Evolutionary conservation across 1,140 invertebrate genomes (phyloP).

Genomic region (Drosophila sucinea): DNA sequence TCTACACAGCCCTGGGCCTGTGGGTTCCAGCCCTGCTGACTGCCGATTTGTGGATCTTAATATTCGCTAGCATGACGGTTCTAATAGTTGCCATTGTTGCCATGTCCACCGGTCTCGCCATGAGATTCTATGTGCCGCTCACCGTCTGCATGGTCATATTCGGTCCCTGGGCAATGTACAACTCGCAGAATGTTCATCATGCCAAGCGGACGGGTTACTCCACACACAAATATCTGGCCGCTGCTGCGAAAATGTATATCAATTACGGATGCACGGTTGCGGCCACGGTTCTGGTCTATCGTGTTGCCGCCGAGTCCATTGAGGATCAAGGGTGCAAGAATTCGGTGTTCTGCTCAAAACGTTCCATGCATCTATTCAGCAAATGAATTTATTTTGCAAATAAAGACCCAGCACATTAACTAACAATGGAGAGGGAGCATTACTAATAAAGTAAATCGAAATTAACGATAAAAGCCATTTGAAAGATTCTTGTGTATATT

Average conservation of each 20-base stretch:
- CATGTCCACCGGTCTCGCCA: conserved; percentile 12
- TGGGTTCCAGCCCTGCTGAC: conserved; percentile 41
- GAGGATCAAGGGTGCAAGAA: conserved; percentile 30
- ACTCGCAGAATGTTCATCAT: conserved; percentile 36
- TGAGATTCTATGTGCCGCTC: conserved; percentile 54
- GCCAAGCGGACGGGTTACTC: neutral
- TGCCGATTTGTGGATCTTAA: conserved; percentile 52
- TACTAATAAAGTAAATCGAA: no score
- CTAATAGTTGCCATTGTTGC: conserved; percentile 23
- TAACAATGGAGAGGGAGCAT: neutral
- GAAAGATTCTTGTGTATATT: no score
- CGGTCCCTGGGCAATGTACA: conserved; percentile 63
- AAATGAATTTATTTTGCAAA: neutral
- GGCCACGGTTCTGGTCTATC: conserved; percentile 21
- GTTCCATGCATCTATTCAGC: neutral
- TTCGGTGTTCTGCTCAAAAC: conserved; percentile 17
- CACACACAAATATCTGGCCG: conserved; percentile 25
- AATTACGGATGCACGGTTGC: conserved; percentile 45
- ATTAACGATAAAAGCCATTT: no score
- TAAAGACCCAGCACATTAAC: neutral
- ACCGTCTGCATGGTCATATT: conserved; percentile 41
- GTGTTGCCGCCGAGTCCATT: conserved; percentile 9
- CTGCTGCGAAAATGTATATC: conserved; percentile 46
- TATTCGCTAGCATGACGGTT: conserved; percentile 45
- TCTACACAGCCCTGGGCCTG: conserved; percentile 49